Percentiles rank a stretch among this genome's conserved stretches.
Evolutionary conservation across 2,113 vertebrate species (phyloP).

Genomic region (Bubo scandiacus): DNA sequence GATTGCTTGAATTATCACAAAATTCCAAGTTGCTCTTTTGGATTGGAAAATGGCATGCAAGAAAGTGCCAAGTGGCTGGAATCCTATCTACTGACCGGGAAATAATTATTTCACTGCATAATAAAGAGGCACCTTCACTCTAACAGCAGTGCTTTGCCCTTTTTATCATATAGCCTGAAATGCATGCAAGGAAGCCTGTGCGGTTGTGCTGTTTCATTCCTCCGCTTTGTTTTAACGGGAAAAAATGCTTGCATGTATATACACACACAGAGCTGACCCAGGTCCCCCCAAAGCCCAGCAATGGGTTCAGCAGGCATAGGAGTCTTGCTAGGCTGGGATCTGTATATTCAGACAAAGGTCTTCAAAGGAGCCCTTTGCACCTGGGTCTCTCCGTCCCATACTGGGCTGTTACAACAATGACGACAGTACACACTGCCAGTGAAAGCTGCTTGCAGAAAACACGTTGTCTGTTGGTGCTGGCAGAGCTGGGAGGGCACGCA

Average conservation of each 20-base stretch:
- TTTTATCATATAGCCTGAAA: neutral
- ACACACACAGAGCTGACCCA: neutral
- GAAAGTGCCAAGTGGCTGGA: constrained; percentile 53
- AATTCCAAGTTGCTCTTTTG: constrained; percentile 56
- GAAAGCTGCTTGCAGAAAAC: neutral
- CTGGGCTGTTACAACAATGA: neutral
- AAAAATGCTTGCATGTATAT: accelerated
- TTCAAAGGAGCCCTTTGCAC: neutral
- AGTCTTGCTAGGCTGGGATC: neutral
- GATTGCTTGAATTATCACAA: constrained; percentile 58
- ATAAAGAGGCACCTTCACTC: constrained; percentile 15
- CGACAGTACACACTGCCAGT: accelerated
- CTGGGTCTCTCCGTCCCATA: neutral
- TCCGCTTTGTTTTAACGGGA: neutral
- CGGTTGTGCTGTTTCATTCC: neutral
- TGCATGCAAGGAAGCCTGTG: neutral
- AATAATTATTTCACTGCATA: constrained; percentile 45
- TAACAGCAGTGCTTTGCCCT: neutral
- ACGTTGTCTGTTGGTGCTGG: neutral
- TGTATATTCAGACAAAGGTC: neutral
- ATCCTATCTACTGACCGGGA: constrained; percentile 49
- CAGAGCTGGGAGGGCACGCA: neutral
- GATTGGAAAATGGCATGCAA: constrained; percentile 11
- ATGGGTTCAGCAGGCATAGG: neutral
- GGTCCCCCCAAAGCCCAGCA: neutral